Percentiles rank a stretch among this genome's conserved stretches.
These are phyloP conservation scores for Empis stercorea DNA, from an alignment of 2,888 invertebrate genomes.

Conservation along the genomic window DNA sequence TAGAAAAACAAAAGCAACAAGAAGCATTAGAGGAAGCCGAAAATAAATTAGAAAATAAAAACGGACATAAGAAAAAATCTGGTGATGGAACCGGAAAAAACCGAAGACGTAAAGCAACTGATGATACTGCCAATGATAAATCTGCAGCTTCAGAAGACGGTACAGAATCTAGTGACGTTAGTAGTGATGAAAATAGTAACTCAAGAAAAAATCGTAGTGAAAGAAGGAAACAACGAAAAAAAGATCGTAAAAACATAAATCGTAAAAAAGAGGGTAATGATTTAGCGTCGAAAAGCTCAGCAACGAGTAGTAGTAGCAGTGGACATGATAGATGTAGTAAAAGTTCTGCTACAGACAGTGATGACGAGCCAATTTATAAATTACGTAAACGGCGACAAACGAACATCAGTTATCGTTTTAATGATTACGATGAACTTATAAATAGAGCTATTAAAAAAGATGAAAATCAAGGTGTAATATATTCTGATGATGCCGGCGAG, in stretches of 20 bases:
- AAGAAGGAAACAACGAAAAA: not conserved
- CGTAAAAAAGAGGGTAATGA: conserved; percentile 19
- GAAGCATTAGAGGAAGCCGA: conserved; percentile 9
- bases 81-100: conserved; percentile 24
- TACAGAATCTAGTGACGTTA: not conserved
- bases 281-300: conserved; percentile 14
- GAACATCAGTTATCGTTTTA: conserved; percentile 72
- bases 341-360: conserved; percentile 29
- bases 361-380: conserved; percentile 70
- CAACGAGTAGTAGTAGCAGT: conserved; percentile 17
- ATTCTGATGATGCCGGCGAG: conserved; percentile 35
- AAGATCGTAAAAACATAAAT: not conserved
- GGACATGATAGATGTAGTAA: conserved; percentile 16
- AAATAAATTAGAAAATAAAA: conserved; percentile 16
- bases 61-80: conserved; percentile 15
- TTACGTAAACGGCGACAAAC: conserved; percentile 67
- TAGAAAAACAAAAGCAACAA: conserved; percentile 7
- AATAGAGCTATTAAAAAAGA: conserved; percentile 79
- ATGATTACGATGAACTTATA: conserved; percentile 92
- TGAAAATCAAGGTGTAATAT: conserved; percentile 46
- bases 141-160: conserved; percentile 1
- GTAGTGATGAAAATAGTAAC: conserved; percentile 6
- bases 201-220: not conserved
- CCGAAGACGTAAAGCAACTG: conserved; percentile 19
- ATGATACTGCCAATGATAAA: not conserved